Conservation (phyloP, 2,888 invertebrate species). For the Pyrrhia umbra region DNA sequence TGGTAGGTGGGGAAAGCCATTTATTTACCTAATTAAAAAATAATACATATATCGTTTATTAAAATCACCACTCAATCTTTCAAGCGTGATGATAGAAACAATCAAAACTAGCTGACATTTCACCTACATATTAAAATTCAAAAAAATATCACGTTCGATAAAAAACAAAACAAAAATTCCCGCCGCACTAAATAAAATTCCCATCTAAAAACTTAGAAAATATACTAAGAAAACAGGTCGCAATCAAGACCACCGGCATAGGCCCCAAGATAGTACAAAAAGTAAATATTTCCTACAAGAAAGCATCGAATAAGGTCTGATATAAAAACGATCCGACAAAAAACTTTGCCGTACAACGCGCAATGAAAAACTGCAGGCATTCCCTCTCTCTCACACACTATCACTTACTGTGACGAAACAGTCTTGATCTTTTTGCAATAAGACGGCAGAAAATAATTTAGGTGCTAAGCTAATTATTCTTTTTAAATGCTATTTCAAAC, state of each 20-base stretch:
- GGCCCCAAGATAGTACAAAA: constrained; percentile 63
- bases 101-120: not conserved
- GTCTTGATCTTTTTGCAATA: constrained; percentile 77
- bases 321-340: constrained; percentile 81
- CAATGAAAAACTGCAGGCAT: constrained; percentile 81
- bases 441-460: not conserved
- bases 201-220: constrained; percentile 30
- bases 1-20: too few species aligned
- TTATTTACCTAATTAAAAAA: too few species aligned
- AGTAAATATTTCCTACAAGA: constrained; percentile 76
- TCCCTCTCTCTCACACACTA: constrained; percentile 79
- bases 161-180: not conserved
- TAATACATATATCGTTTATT: too few species aligned
- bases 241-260: constrained; percentile 77
- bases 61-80: too few species aligned
- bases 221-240: constrained; percentile 34
- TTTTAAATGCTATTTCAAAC: too few species aligned
- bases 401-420: constrained; percentile 59
- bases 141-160: not conserved
- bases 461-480: too few species aligned
- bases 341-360: constrained; percentile 70
- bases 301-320: constrained; percentile 72
- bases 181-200: not conserved
- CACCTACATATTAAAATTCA: not conserved
- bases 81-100: too few species aligned